Conservation (phyloP, 2,888 invertebrate species). For the Eupelmus urozonus region DNA sequence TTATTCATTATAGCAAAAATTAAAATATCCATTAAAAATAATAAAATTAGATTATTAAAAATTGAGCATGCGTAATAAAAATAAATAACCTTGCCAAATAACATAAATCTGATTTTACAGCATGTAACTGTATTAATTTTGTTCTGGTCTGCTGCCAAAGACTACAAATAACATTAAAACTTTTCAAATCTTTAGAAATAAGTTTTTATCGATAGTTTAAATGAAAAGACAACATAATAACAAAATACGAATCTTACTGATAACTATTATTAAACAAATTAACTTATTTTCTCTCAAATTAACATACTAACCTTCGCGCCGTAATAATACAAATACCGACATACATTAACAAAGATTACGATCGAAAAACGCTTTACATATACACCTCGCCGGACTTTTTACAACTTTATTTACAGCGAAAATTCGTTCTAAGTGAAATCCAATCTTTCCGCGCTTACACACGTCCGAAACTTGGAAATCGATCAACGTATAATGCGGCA, state of each 20-base stretch:
- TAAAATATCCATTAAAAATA: too few species aligned
- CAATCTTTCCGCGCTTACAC: slow-evolving; percentile 1
- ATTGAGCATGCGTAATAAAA: too few species aligned
- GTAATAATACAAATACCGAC: too few species aligned
- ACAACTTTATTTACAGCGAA: slow-evolving; percentile 18
- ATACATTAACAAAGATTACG: too few species aligned
- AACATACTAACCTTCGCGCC: too few species aligned
- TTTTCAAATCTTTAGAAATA: slow-evolving; percentile 16
- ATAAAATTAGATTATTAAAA: too few species aligned
- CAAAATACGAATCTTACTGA: neutral
- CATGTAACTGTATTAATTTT: slow-evolving; percentile 1
- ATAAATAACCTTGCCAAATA: neutral
- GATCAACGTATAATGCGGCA: slow-evolving; percentile 12
- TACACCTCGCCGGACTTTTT: neutral
- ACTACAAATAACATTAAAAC: neutral
- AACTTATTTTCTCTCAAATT: too few species aligned
- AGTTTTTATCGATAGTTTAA: neutral
- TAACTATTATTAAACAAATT: too few species aligned
- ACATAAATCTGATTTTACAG: slow-evolving; percentile 15
- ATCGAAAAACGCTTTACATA: too few species aligned
- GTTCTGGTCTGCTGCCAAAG: slow-evolving; percentile 16
- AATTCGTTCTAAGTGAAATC: neutral
- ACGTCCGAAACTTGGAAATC: slow-evolving; percentile 27
- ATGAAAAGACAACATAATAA: slow-evolving; percentile 2
- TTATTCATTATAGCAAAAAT: too few species aligned